phyloP scores from a whole-genome alignment of 2,113 vertebrate species.

The Phylloscopus whistleri region DNA sequence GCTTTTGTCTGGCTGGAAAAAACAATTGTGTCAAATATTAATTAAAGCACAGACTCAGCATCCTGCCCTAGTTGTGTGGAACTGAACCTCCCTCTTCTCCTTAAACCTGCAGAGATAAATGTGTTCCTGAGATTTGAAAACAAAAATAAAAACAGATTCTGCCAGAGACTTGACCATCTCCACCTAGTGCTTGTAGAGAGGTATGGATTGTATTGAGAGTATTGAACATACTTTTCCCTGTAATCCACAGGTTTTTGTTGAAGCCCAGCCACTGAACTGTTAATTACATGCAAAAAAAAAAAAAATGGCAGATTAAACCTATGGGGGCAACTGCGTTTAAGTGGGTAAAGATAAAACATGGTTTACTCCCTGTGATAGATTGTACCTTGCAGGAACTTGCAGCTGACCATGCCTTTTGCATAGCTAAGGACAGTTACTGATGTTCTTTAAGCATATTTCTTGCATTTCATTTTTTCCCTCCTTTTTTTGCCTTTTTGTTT shows the following conservation, averaged over 20 bases:
- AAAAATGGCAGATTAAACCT: neutral
- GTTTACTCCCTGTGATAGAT: neutral
- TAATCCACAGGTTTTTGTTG: neutral
- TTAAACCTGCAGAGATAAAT: neutral
- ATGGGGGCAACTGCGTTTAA: neutral
- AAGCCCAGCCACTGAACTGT: neutral
- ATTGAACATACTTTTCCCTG: neutral
- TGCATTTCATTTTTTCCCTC: rapidly evolving
- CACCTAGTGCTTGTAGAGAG: neutral
- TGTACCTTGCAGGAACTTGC: neutral
- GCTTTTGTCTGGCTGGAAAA: neutral
- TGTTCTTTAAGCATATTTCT: neutral
- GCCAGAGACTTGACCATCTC: neutral
- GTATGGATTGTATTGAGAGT: no score
- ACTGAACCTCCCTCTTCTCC: neutral
- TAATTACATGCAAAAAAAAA: neutral
- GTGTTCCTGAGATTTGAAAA: neutral
- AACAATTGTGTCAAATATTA: neutral
- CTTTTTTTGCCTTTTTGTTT: rapidly evolving
- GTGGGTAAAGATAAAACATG: neutral
- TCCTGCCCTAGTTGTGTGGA: neutral
- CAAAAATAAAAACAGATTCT: neutral
- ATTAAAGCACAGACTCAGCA: neutral
- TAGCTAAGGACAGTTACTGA: neutral
- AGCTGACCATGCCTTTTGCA: neutral